Conservation (phyloP, 2,113 vertebrate genomes). For the Psittacara wagleri region DNA sequence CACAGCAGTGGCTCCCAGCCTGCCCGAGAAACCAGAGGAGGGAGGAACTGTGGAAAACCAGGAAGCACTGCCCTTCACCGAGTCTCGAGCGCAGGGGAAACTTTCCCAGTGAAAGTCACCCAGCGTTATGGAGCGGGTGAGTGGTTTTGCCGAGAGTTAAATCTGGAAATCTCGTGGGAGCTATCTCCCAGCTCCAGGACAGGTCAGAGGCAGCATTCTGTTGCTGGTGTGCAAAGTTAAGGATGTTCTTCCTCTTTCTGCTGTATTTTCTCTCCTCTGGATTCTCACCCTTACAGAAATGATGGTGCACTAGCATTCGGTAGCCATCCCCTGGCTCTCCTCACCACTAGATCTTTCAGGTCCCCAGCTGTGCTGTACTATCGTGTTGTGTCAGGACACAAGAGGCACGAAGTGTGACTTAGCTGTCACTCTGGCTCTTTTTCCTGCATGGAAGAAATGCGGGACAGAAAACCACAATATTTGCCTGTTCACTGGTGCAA, state of each 20-base stretch:
- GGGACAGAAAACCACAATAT: neutral
- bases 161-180: neutral
- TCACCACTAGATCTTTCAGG: neutral
- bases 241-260: neutral
- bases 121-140: rapidly evolving
- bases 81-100: rapidly evolving
- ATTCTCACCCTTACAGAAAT: neutral
- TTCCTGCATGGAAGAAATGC: neutral
- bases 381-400: neutral
- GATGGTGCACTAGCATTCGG: neutral
- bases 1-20: neutral
- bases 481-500: neutral
- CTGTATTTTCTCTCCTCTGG: neutral
- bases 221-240: neutral
- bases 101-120: neutral
- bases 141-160: neutral
- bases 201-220: neutral
- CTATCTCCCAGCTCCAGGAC: neutral
- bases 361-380: neutral
- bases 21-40: neutral
- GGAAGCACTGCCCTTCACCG: neutral
- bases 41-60: neutral
- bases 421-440: rapidly evolving
- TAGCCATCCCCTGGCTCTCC: neutral
- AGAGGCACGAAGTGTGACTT: neutral